These are phyloP conservation scores for Okapia johnstoni DNA, from an alignment of 2,113 vertebrate species.

Conservation along the genomic window DNA sequence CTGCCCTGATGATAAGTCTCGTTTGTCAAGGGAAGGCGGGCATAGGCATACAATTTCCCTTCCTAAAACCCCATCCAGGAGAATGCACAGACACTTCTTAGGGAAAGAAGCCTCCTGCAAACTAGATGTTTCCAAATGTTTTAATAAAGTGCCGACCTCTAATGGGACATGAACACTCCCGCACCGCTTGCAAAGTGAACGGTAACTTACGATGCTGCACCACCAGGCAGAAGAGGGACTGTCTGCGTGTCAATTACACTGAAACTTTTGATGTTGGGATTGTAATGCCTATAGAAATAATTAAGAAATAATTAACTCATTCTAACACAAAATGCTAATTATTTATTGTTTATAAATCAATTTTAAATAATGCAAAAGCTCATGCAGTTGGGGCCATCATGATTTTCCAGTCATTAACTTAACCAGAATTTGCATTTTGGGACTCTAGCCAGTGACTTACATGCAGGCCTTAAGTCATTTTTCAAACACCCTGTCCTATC, in stretches of 20 bases:
- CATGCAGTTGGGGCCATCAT: conserved; percentile 74
- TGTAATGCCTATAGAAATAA: conserved; percentile 63
- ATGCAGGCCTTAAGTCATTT: conserved; percentile 85
- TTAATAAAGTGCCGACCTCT: conserved; percentile 63
- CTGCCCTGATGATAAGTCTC: conserved; percentile 69
- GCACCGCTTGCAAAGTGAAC: conserved; percentile 24
- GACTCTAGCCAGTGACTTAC: conserved; percentile 86
- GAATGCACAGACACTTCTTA: conserved; percentile 47
- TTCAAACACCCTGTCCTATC: conserved; percentile 87
- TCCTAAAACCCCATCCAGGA: conserved; percentile 57
- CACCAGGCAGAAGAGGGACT: not conserved
- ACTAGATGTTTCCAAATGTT: conserved; percentile 48
- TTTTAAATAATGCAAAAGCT: conserved; percentile 78
- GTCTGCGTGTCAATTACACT: not conserved
- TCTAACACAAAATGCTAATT: conserved; percentile 77
- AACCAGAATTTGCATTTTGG: conserved; percentile 88
- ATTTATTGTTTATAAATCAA: conserved; percentile 86
- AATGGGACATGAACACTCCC: conserved; percentile 62
- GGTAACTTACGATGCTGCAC: not conserved
- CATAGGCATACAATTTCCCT: conserved; percentile 60
- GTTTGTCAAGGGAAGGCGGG: conserved; percentile 73
- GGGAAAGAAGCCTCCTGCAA: conserved; percentile 52
- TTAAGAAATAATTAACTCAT: conserved; percentile 72
- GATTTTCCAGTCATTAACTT: conserved; percentile 89
- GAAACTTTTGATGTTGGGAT: conserved; percentile 49